A percentile compares a stretch with the other conserved stretches of the same genome.
phyloP scores from a whole-genome alignment of 2,797 vertebrate genomes.

The Hyperoplus immaculatus region DNA sequence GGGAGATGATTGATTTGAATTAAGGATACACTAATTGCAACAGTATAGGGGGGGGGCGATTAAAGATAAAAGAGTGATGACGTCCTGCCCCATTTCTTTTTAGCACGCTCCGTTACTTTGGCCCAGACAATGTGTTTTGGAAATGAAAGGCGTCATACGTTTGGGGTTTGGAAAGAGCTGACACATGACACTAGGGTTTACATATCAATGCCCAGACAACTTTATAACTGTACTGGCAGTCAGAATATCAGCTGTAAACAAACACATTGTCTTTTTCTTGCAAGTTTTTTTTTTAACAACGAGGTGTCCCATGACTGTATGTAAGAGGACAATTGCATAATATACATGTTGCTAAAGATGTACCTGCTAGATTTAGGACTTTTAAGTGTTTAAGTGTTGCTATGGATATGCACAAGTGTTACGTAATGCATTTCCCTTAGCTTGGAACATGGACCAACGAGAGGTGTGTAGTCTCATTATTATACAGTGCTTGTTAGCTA shows the following conservation, averaged over 20 bases:
- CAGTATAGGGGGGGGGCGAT: not conserved
- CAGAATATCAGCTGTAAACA: not conserved
- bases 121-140: not conserved
- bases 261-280: not conserved
- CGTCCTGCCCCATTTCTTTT: not conserved
- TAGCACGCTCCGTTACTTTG: not conserved
- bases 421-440: not conserved
- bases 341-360: not conserved
- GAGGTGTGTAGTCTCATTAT: not conserved
- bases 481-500: not conserved
- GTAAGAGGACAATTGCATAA: not conserved
- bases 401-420: not conserved
- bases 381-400: not conserved
- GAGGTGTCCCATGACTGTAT: not conserved
- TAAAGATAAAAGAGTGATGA: slow-evolving; percentile 1
- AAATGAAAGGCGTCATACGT: not conserved
- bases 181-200: not conserved
- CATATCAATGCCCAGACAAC: not conserved
- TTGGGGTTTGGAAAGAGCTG: not conserved
- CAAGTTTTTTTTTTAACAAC: not conserved
- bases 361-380: not conserved
- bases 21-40: slow-evolving; percentile 42
- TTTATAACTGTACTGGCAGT: not conserved
- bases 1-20: slow-evolving; percentile 53
- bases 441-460: not conserved